Percentiles rank a stretch among this genome's conserved stretches.
These are phyloP conservation scores for Aporophyla nigra DNA, from an alignment of 2,888 invertebrate species.

Conservation along the genomic window DNA sequence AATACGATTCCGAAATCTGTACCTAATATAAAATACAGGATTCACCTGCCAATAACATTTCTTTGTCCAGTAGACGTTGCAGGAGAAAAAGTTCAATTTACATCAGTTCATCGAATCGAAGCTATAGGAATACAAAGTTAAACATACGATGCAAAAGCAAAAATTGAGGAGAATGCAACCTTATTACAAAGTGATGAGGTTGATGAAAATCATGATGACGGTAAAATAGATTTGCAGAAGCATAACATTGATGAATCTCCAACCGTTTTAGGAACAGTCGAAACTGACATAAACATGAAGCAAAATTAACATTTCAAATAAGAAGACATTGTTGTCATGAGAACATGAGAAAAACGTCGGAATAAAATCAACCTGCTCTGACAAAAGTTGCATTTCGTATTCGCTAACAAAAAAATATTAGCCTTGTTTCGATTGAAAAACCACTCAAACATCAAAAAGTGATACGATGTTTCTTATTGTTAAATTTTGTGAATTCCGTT, in stretches of 20 bases:
- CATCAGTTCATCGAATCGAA: constrained; percentile 85
- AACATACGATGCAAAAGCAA: constrained; percentile 26
- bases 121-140: constrained; percentile 71
- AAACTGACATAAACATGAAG: constrained; percentile 85
- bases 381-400: constrained; percentile 76
- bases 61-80: constrained; percentile 82
- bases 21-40: constrained; percentile 84
- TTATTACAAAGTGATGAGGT: constrained; percentile 14
- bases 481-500: constrained; percentile 40
- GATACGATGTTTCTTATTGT: constrained; percentile 58
- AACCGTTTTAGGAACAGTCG: constrained; percentile 84
- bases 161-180: constrained; percentile 28
- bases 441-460: constrained; percentile 56
- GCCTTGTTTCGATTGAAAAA: constrained; percentile 69
- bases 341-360: constrained; percentile 72
- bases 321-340: constrained; percentile 83
- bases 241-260: constrained; percentile 87
- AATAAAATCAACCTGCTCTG: constrained; percentile 81
- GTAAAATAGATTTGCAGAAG: constrained; percentile 67
- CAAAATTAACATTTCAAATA: constrained; percentile 88
- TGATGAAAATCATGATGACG: constrained; percentile 2
- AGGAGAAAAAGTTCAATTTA: constrained; percentile 81
- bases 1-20: constrained; percentile 77
- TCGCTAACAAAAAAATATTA: constrained; percentile 72
- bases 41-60: constrained; percentile 87